Percentiles rank a stretch among this genome's conserved stretches.
phyloP scores from a whole-genome alignment of 2,888 invertebrate genomes.

The Drosophila mettleri region DNA sequence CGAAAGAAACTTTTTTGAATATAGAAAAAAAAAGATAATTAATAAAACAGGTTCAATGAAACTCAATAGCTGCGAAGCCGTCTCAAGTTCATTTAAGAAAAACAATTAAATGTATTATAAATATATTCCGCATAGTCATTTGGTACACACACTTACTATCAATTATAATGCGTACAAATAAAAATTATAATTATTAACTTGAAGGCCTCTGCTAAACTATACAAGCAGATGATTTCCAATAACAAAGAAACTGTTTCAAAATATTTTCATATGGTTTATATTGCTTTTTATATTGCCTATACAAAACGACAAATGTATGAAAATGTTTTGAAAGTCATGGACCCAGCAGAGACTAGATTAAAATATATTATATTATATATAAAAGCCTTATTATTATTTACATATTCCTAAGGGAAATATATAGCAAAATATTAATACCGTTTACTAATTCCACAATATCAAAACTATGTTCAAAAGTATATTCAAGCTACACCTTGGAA shows the following conservation, averaged over 20 bases:
- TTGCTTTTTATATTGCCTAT: no score
- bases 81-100: conserved; percentile 5
- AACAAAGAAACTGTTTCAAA: not conserved
- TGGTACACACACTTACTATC: not conserved
- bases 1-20: not conserved
- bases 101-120: not conserved
- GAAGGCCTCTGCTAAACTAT: not conserved
- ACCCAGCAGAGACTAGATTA: no score
- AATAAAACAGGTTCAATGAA: conserved; percentile 9
- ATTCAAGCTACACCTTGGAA: not conserved
- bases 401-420: no score
- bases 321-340: no score
- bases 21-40: conserved; percentile 2
- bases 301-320: no score
- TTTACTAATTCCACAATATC: no score
- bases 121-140: not conserved
- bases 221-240: not conserved
- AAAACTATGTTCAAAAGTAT: not conserved
- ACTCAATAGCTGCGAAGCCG: not conserved
- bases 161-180: conserved; percentile 1
- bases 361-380: no score
- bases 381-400: no score
- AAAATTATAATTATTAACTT: not conserved
- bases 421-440: no score
- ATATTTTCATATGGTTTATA: not conserved